Conservation (phyloP, 2,797 vertebrate species). For the Lophius americanus region DNA sequence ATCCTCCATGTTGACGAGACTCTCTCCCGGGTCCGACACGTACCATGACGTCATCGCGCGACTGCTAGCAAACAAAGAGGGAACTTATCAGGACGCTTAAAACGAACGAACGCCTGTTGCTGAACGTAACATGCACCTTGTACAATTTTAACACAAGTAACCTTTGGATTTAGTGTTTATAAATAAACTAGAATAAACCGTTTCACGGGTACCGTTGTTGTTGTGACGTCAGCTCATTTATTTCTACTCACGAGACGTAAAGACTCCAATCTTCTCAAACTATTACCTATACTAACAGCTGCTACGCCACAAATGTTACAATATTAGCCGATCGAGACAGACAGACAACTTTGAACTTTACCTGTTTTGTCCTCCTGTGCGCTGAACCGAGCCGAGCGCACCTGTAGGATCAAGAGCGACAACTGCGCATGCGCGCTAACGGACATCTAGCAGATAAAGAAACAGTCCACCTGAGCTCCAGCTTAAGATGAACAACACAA, state of each 20-base stretch:
- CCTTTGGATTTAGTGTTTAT: accelerated
- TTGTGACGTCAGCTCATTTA: too few species aligned
- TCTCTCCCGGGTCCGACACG: constrained; percentile 68
- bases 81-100: neutral
- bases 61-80: constrained; percentile 23
- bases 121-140: neutral
- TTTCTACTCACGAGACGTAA: too few species aligned
- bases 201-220: too few species aligned
- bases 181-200: neutral
- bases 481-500: too few species aligned
- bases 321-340: neutral
- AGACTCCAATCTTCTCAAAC: too few species aligned
- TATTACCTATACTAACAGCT: neutral
- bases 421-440: neutral
- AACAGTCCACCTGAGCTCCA: too few species aligned
- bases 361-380: neutral
- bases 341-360: neutral
- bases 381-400: neutral
- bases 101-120: neutral
- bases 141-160: neutral
- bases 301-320: too few species aligned
- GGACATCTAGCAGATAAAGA: neutral
- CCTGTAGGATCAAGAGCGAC: neutral
- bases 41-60: constrained; percentile 37
- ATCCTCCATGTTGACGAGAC: constrained; percentile 84